These are phyloP conservation scores for Scomber scombrus DNA, from an alignment of 2,113 vertebrate genomes.

Conservation along the genomic window DNA sequence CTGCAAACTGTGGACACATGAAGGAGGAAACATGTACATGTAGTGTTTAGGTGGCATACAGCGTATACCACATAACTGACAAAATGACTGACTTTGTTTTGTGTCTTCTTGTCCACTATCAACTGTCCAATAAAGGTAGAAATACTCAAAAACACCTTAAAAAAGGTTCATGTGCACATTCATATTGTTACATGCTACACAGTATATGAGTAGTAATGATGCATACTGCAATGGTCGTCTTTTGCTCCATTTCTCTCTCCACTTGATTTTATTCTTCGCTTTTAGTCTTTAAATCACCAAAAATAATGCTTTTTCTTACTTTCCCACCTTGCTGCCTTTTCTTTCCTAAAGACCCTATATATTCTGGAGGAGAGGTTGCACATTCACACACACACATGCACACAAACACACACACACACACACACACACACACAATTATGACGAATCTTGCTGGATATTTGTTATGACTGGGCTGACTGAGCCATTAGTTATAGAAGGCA, in stretches of 20 bases:
- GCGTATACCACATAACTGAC: no score
- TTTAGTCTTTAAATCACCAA: neutral
- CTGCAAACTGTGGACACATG: no score
- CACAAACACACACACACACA: conserved; percentile 45
- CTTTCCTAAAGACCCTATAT: conserved; percentile 60
- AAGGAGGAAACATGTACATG: no score
- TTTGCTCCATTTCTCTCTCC: conserved; percentile 7
- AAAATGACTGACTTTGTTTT: no score
- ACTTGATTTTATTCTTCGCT: conserved; percentile 15
- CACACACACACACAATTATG: conserved; percentile 76
- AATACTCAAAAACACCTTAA: no score
- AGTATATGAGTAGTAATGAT: no score
- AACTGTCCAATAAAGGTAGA: no score
- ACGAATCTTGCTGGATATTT: conserved; percentile 84
- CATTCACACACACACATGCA: conserved; percentile 48
- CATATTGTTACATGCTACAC: no score
- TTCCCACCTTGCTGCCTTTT: conserved; percentile 61
- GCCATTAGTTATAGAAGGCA: conserved; percentile 85
- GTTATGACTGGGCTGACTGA: conserved; percentile 86
- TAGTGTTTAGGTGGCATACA: no score
- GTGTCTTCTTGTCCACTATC: no score
- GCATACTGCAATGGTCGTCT: no score
- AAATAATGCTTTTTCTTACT: conserved; percentile 26
- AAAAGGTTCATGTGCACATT: no score
- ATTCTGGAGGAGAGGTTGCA: conserved; percentile 51